Evolutionary conservation across 2,888 invertebrate genomes (phyloP).

Genomic region (Nymphalis c-album): DNA sequence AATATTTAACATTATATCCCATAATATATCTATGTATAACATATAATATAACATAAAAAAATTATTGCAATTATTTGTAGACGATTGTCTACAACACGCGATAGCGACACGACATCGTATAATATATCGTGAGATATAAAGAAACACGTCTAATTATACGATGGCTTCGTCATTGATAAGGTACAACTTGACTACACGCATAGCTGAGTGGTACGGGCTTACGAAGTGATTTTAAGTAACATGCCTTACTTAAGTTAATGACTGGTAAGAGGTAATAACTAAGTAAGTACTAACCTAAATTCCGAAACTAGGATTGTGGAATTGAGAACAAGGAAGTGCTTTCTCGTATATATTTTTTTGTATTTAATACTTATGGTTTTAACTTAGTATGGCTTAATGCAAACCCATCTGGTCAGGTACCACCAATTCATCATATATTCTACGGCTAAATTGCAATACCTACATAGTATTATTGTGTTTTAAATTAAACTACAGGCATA

Average conservation of each 20-base stretch:
- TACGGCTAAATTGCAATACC: too few species aligned
- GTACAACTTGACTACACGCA: slow-evolving; percentile 32
- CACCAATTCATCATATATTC: too few species aligned
- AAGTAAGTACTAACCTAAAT: background rate
- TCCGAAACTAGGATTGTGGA: background rate
- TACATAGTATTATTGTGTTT: too few species aligned
- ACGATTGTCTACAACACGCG: background rate
- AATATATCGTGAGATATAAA: slow-evolving; percentile 23
- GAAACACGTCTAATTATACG: slow-evolving; percentile 28
- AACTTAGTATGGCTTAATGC: background rate
- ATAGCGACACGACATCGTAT: background rate
- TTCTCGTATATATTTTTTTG: background rate
- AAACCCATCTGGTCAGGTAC: too few species aligned
- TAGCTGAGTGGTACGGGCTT: slow-evolving; percentile 30
- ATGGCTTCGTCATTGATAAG: slow-evolving; percentile 34
- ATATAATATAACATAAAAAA: background rate
- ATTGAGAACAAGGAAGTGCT: slow-evolving; percentile 9
- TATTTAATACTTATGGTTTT: background rate
- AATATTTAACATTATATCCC: too few species aligned
- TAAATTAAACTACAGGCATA: too few species aligned
- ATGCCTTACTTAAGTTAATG: slow-evolving; percentile 14
- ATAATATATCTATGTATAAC: too few species aligned
- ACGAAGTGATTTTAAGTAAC: slow-evolving; percentile 12
- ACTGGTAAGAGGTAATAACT: slow-evolving; percentile 8
- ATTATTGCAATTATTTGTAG: background rate